Percentiles rank a stretch among this genome's conserved stretches.
Conservation (phyloP, 1,140 invertebrate species). For the Hydropsyche tenuis region DNA sequence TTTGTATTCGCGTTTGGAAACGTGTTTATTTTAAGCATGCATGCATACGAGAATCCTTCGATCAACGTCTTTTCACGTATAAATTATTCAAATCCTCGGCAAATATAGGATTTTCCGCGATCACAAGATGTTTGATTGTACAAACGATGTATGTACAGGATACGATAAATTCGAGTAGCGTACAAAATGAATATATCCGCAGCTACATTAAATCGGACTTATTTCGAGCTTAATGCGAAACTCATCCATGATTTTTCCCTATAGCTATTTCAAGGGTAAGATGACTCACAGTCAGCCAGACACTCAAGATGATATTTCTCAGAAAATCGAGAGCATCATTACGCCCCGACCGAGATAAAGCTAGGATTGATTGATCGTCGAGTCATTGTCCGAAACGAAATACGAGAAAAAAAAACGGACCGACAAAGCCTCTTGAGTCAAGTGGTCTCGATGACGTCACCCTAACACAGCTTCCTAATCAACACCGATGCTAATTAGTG, state of each 20-base stretch:
- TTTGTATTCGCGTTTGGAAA: constrained; percentile 1
- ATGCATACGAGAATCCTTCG: constrained; percentile 5
- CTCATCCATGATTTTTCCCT: too few relatives aligned
- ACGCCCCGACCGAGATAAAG: constrained; percentile 7
- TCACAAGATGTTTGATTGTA: not conserved
- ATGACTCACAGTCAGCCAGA: not conserved
- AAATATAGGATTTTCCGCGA: constrained; percentile 9
- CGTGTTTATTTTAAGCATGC: constrained; percentile 16
- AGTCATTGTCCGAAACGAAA: not conserved
- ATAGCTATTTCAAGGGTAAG: not conserved
- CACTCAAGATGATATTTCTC: not conserved
- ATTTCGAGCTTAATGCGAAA: too few relatives aligned
- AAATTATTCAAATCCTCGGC: constrained; percentile 13
- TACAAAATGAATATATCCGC: too few relatives aligned
- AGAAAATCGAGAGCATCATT: constrained; percentile 7
- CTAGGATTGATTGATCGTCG: constrained; percentile 11
- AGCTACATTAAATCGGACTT: too few relatives aligned
- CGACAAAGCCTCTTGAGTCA: not conserved
- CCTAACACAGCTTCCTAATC: not conserved
- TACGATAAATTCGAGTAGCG: too few relatives aligned
- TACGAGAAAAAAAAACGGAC: not conserved
- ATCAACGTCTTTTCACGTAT: constrained; percentile 6
- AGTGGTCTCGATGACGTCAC: constrained; percentile 1
- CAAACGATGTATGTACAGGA: too few relatives aligned
- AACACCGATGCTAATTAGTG: constrained; percentile 5